phyloP scores from a whole-genome alignment of 2,113 vertebrate genomes.

The Lampris megalopsis region DNA sequence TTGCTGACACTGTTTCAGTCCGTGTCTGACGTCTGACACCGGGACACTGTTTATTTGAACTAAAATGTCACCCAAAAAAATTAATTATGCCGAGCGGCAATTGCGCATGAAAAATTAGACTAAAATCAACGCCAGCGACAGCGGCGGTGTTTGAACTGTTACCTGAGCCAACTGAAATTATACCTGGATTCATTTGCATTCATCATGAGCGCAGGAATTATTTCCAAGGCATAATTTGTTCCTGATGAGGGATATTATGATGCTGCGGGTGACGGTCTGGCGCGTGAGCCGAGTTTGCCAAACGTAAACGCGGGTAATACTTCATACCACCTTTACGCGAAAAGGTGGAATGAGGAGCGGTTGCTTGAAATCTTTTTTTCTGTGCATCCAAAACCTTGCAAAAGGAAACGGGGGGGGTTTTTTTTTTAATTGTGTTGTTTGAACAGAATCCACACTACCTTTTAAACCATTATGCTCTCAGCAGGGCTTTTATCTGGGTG shows the following conservation, averaged over 20 bases:
- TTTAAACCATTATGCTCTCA: constrained; percentile 72
- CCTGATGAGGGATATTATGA: constrained; percentile 46
- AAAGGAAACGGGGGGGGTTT: constrained; percentile 52
- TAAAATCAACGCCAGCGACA: constrained; percentile 51
- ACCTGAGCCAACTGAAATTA: constrained; percentile 37
- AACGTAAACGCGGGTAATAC: constrained; percentile 50
- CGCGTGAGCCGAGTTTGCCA: constrained; percentile 40
- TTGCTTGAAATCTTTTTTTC: constrained; percentile 42
- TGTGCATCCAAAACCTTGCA: constrained; percentile 43
- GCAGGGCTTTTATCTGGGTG: constrained; percentile 62
- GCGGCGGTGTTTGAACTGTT: constrained; percentile 52
- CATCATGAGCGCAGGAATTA: constrained; percentile 41
- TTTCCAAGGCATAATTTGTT: constrained; percentile 51
- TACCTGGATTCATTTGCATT: constrained; percentile 54
- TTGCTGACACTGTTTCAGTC: constrained; percentile 36
- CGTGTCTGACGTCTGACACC: constrained; percentile 43
- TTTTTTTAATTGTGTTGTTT: constrained; percentile 76
- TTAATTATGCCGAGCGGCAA: constrained; percentile 43
- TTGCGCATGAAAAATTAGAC: constrained; percentile 54
- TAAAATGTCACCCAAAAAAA: constrained; percentile 49
- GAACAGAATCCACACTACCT: constrained; percentile 71
- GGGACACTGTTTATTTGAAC: constrained; percentile 39
- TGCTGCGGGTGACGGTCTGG: constrained; percentile 34
- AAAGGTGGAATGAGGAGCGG: constrained; percentile 56
- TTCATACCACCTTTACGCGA: constrained; percentile 38